These are phyloP conservation scores for Eupithecia pulchellata DNA, from an alignment of 2,888 invertebrate genomes.

Conservation along the genomic window DNA sequence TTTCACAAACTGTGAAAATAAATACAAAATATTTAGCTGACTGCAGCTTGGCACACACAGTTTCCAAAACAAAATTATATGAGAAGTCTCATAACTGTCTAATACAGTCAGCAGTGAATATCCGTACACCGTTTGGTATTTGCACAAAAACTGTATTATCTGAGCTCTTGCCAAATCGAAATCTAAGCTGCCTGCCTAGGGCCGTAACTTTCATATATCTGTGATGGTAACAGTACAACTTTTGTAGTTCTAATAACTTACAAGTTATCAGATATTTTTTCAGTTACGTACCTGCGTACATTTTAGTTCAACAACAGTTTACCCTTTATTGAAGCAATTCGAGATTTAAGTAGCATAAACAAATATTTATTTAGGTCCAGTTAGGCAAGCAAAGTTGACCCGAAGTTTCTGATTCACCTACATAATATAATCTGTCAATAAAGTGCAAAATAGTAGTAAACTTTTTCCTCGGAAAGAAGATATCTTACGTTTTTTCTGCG, in stretches of 20 bases:
- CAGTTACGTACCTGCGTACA: neutral
- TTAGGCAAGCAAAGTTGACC: neutral
- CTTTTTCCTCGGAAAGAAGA: neutral
- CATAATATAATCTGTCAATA: neutral
- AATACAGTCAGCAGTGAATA: slow-evolving; percentile 43
- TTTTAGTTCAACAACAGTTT: neutral
- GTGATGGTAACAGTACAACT: slow-evolving; percentile 16
- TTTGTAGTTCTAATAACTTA: slow-evolving; percentile 9
- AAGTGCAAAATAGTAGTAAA: neutral
- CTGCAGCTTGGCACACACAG: slow-evolving; percentile 28
- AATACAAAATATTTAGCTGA: slow-evolving; percentile 21
- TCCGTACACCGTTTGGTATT: slow-evolving; percentile 41
- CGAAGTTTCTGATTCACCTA: neutral
- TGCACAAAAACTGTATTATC: slow-evolving; percentile 47
- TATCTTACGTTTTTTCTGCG: neutral
- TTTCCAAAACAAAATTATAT: slow-evolving; percentile 42
- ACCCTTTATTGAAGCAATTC: neutral
- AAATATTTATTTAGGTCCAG: neutral
- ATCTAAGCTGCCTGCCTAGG: slow-evolving; percentile 44
- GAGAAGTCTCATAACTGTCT: slow-evolving; percentile 47
- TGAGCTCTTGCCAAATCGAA: slow-evolving; percentile 54
- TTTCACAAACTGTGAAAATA: neutral
- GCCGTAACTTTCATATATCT: slow-evolving; percentile 31
- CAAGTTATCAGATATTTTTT: slow-evolving; percentile 3
- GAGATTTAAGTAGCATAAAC: neutral